These are phyloP conservation scores for Actenoides hombroni DNA, from an alignment of 2,113 vertebrate species.

Conservation along the genomic window DNA sequence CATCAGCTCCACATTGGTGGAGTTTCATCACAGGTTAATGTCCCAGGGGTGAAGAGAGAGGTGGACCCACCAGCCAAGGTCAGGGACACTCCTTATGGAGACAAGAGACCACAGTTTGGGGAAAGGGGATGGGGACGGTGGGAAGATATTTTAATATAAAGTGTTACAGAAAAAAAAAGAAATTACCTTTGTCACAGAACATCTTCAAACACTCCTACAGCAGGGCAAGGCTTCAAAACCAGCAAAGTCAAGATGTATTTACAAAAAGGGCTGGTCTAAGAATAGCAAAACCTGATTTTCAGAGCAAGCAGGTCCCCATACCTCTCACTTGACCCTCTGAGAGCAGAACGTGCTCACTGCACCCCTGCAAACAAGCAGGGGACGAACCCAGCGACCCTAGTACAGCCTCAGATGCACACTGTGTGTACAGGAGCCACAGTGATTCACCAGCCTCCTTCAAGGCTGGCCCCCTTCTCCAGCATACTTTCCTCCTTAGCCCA, in stretches of 20 bases:
- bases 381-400: rapidly evolving
- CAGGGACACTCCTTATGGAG: background rate
- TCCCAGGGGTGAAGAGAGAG: background rate
- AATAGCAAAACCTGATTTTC: background rate
- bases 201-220: background rate
- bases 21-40: background rate
- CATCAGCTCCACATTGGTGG: background rate
- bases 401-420: background rate
- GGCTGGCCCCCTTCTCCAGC: background rate
- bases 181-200: background rate
- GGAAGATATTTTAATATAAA: background rate
- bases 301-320: background rate
- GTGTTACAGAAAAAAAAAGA: background rate
- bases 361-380: background rate
- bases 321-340: background rate
- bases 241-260: background rate
- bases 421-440: rapidly evolving
- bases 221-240: background rate
- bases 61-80: background rate
- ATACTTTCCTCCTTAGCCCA: background rate
- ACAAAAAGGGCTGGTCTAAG: background rate
- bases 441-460: background rate
- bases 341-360: background rate
- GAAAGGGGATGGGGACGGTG: background rate
- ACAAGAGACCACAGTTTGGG: background rate